A percentile compares a stretch with the other conserved stretches of the same genome.
Evolutionary conservation across 2,113 vertebrate genomes (phyloP).

Genomic region (Scartelaos histophorus): DNA sequence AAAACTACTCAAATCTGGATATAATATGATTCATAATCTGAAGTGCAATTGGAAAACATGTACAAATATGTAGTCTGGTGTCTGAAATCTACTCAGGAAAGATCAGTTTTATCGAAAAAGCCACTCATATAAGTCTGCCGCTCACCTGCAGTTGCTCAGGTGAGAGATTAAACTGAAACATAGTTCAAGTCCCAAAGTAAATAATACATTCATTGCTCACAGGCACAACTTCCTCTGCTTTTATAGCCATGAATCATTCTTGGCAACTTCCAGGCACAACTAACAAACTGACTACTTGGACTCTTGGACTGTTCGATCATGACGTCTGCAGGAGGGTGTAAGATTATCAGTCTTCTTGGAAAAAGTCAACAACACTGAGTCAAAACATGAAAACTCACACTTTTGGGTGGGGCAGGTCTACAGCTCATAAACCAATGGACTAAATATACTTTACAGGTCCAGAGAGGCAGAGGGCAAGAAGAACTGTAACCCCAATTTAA

Average conservation of each 20-base stretch:
- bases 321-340: not conserved
- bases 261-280: not conserved
- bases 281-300: not conserved
- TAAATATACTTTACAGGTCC: not conserved
- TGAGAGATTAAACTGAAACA: no score
- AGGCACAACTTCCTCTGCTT: not conserved
- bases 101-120: no score
- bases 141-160: no score
- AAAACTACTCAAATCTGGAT: no score
- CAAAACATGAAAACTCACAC: not conserved
- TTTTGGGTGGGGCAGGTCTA: not conserved
- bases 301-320: not conserved
- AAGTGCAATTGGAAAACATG: no score
- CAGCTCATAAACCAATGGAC: not conserved
- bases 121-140: no score
- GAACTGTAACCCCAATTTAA: not conserved
- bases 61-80: no score
- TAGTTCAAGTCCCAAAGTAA: no score
- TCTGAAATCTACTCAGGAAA: no score
- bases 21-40: no score
- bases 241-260: slow-evolving; percentile 1
- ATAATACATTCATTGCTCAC: not conserved
- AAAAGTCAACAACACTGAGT: slow-evolving; percentile 3
- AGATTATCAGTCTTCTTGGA: not conserved
- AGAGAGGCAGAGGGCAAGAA: not conserved